Evolutionary conservation across 2,888 invertebrate species (phyloP).

Genomic region (Ophraella communa): DNA sequence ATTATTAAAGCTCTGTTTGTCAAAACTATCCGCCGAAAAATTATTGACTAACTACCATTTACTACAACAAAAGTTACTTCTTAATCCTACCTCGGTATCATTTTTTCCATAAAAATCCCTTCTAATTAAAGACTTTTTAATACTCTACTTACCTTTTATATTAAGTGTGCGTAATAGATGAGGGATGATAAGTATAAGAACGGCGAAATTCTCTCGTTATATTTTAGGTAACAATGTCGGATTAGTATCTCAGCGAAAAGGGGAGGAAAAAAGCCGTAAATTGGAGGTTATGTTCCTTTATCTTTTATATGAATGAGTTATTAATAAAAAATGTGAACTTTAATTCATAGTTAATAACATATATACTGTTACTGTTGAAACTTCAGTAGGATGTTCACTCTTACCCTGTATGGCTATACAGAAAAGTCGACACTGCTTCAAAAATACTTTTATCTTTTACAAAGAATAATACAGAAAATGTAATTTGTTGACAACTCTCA

Average conservation of each 20-base stretch:
- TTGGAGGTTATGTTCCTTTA: neutral
- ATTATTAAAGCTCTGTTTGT: too few species aligned
- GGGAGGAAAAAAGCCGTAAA: neutral
- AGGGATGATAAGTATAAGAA: neutral
- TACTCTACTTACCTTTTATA: slow-evolving; percentile 17
- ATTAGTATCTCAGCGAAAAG: neutral
- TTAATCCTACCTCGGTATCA: slow-evolving; percentile 16
- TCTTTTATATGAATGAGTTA: neutral
- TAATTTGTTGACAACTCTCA: too few species aligned
- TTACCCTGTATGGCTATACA: too few species aligned
- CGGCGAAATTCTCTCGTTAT: neutral
- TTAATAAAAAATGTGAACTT: neutral
- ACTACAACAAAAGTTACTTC: neutral
- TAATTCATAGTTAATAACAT: neutral
- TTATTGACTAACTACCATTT: neutral
- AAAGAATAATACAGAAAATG: too few species aligned
- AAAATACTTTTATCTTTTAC: too few species aligned
- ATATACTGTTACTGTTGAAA: too few species aligned
- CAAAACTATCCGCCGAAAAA: too few species aligned
- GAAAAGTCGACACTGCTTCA: too few species aligned
- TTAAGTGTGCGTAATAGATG: neutral
- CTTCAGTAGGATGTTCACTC: too few species aligned
- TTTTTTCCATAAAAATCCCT: slow-evolving; percentile 12
- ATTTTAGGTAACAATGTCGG: neutral
- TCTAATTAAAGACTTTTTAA: slow-evolving; percentile 23